phyloP scores from a whole-genome alignment of 37 sponge, comb jelly and placozoan genomes.

The Aplysina aerophoba region DNA sequence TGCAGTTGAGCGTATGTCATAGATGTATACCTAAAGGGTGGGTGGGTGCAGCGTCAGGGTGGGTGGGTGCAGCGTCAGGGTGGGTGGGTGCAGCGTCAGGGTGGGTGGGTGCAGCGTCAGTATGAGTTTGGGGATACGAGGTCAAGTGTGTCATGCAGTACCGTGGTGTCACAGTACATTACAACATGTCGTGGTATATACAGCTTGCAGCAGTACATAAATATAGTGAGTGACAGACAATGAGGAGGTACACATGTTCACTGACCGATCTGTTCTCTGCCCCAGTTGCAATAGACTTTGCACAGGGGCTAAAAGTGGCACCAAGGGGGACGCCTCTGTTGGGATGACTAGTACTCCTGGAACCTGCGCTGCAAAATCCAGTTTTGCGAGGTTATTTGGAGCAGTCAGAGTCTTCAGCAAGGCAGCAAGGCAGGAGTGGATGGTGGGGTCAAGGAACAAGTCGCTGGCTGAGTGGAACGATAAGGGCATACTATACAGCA shows the following conservation, averaged over 20 bases:
- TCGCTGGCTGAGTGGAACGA: constrained; percentile 62
- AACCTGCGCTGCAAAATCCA: constrained; percentile 35
- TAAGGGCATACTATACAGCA: no score
- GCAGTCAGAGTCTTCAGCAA: constrained; percentile 52
- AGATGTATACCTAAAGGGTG: constrained; percentile 75
- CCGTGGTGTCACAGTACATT: neutral
- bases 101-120: no score
- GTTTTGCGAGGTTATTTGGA: neutral
- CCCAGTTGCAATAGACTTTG: constrained; percentile 82
- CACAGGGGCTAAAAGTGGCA: constrained; percentile 86
- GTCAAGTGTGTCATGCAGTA: no score
- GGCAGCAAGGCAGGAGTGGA: constrained; percentile 46
- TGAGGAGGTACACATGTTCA: neutral
- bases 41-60: no score
- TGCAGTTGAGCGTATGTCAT: constrained; percentile 71
- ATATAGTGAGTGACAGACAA: neutral
- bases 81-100: no score
- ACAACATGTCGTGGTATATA: neutral
- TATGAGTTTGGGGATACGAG: no score
- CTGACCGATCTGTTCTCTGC: constrained; percentile 87
- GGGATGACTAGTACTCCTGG: neutral
- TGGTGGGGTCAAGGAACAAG: constrained; percentile 61
- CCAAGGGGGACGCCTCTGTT: constrained; percentile 78
- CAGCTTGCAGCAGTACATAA: no score
- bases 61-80: no score